Evolutionary conservation across 2,797 vertebrate genomes (phyloP), one percentile per base, ranked within the genome.

Genomic region (Danio jaintianensis): DNA sequence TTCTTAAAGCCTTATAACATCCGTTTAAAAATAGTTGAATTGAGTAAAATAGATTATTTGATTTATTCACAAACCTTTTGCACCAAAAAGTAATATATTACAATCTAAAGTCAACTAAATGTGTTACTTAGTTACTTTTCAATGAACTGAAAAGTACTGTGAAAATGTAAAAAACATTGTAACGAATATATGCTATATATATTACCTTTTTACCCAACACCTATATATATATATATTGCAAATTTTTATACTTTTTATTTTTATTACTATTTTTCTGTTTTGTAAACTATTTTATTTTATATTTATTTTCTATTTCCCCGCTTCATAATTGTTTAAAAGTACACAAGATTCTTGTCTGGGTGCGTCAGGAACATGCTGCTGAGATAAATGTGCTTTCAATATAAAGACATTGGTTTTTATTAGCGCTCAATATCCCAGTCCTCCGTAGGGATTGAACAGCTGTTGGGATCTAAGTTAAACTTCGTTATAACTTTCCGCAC

Each of bases 301-400:
- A 15, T 50, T 15, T 1, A 29, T 29, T 29, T 29, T 29, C 29
- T 29, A 29, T 29, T 29, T 29, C 29, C 29, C 29, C 29, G 10
- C 7, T 15, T 45, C 22, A n/a, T 58, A n/a, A n/a, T 43, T 15
- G 20, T 62, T 61, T 48, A 16, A 61, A 72, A 6, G 29, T 47
- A n/a, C 0, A 16, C 7, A 38, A 13, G 18, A 58, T 61, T 77
- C 13, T 56, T 70, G 36, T 53, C 42, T 73, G 22, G 12, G 20
- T 82, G 53, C 66, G 59, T 76, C 64, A 70, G n/a, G 38, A 36
- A 9, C 56, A 69, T 63, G 48, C n/a, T 45, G 63, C 69, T 47
- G 70, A 75, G 20, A 22, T 42, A 48, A 75, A 79, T 45, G 48
- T 68, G 77, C 50, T 79, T 80, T 59, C 18, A 69, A 69, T 69